Base-by-base conservation (phyloP, 2,113 vertebrate species). In the Microcebus tavaratra region DNA sequence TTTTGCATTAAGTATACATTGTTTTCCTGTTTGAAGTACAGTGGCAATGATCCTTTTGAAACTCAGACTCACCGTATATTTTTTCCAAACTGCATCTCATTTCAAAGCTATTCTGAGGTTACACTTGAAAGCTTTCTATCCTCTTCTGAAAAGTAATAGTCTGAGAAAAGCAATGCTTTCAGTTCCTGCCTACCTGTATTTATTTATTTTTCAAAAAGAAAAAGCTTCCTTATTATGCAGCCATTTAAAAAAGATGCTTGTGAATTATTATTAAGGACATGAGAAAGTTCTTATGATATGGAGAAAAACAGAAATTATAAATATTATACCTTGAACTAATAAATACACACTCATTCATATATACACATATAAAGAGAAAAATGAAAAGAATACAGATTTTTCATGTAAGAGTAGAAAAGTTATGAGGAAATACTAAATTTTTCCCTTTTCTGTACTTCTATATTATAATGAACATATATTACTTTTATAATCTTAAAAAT, bases 21-120 rank as follows among this genome's bases (percentile, higher is more conserved):
- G 88, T 72, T 87, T 79, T n/a, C 45, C 67, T 25, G 4, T 61
- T 63, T 93, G 84, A 97, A 94, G n/a, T 88, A 94, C 59, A 91
- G 27, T 53, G n/a, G 61, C 39, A 96, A 86, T 75, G 53, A 91
- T 93, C 61, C 82, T 92, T 97, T 80, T 68, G 75, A 94, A 97
- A 97, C n/a, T 70, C 73, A 97, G 55, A 55, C 45, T 96, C 80
- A 63, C 55, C 34, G 7, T 91, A 83, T 78, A 82, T 92, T 95
- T 96, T 95, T 83, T 84, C 36, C 45, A 87, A 95, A 93, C 39
- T 96, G 57, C 67, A 87, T 93, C 68, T 96, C 86, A 96, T 97
- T 97, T 95, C 95, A 95, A 96, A 97, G 53, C 39, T 94, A 96
- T 93, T 93, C 83, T 79, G 96, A 96, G 65, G 96, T 97, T 95